Evolutionary conservation across 2,888 invertebrate genomes (phyloP).

Genomic region (Aelia acuminata): DNA sequence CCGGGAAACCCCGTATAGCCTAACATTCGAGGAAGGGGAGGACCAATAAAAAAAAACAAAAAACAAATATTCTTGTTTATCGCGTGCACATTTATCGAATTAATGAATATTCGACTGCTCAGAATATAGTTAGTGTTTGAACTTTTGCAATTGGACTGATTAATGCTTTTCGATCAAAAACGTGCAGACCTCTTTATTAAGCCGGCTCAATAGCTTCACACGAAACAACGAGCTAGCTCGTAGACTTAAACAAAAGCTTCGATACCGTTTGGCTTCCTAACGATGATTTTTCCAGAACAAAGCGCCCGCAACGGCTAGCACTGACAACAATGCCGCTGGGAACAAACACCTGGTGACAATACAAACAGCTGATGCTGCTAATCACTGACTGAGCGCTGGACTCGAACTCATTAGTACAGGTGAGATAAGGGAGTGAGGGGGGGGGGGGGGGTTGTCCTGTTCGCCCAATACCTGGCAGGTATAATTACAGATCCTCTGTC

Average conservation of each 20-base stretch:
- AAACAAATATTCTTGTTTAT: too few species aligned
- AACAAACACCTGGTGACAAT: background rate
- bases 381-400: background rate
- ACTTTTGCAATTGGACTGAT: background rate
- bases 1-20: too few species aligned
- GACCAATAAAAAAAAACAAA: too few species aligned
- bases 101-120: too few species aligned
- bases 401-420: background rate
- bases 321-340: background rate
- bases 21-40: too few species aligned
- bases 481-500: background rate
- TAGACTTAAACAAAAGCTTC: background rate
- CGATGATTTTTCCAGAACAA: background rate
- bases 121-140: background rate
- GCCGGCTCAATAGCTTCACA: background rate
- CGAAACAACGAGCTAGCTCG: background rate
- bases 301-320: background rate
- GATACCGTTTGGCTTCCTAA: background rate
- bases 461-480: background rate
- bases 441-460: background rate
- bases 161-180: background rate
- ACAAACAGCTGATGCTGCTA: too few species aligned
- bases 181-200: background rate
- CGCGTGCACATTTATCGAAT: too few species aligned
- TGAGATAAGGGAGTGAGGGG: background rate